phyloP scores from a whole-genome alignment of 2,113 vertebrate species.

The Himantopus leucocephalus region DNA sequence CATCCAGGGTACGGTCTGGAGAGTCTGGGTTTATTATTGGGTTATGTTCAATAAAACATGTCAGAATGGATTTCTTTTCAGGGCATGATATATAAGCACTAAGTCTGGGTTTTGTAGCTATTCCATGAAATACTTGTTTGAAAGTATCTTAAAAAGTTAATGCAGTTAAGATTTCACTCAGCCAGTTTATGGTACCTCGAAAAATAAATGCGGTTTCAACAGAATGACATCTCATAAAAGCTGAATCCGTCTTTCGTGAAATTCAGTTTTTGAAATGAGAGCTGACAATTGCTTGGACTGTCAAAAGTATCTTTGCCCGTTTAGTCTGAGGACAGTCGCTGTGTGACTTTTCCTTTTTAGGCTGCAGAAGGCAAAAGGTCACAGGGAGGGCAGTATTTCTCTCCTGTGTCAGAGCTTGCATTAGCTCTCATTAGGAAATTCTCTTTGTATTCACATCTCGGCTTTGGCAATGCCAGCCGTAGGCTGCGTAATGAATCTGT shows the following conservation, averaged over 20 bases:
- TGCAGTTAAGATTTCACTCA: slow-evolving; percentile 48
- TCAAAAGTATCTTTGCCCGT: slow-evolving; percentile 27
- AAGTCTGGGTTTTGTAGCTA: slow-evolving; percentile 24
- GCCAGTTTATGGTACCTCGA: slow-evolving; percentile 52
- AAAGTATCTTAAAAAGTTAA: slow-evolving; percentile 68
- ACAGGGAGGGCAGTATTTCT: neutral
- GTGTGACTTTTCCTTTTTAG: neutral
- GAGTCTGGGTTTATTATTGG: slow-evolving; percentile 33
- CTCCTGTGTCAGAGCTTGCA: neutral
- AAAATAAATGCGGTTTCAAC: slow-evolving; percentile 67
- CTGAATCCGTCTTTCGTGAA: slow-evolving; percentile 54
- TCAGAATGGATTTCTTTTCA: slow-evolving; percentile 53
- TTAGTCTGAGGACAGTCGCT: neutral
- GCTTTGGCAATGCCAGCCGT: neutral
- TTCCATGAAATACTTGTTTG: slow-evolving; percentile 28
- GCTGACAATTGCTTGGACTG: slow-evolving; percentile 41
- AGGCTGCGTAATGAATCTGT: neutral
- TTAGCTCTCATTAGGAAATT: neutral
- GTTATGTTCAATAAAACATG: slow-evolving; percentile 52
- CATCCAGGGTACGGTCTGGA: neutral
- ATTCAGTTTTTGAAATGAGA: slow-evolving; percentile 59
- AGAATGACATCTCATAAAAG: slow-evolving; percentile 65
- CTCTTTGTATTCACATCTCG: neutral
- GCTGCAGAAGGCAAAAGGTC: slow-evolving; percentile 3
- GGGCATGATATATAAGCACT: neutral